These are phyloP conservation scores for Allacma fusca DNA, from an alignment of 2,888 invertebrate genomes.

Conservation along the genomic window DNA sequence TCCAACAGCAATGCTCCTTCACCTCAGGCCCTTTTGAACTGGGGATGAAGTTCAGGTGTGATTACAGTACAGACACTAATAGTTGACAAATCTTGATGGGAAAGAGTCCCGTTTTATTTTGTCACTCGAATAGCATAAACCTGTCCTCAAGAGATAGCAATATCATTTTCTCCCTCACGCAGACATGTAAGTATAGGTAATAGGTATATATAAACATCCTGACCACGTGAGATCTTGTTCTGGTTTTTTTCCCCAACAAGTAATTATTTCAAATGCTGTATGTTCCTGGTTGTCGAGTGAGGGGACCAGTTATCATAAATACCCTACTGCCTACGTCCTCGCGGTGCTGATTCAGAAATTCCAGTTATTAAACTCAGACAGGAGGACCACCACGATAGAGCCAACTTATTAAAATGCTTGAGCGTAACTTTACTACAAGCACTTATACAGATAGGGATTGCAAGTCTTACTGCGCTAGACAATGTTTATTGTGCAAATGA, in stretches of 20 bases:
- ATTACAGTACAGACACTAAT: no score
- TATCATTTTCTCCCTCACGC: no score
- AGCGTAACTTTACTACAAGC: background rate
- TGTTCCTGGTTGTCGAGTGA: background rate
- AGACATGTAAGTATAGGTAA: no score
- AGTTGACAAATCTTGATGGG: no score
- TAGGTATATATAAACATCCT: no score
- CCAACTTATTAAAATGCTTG: slow-evolving; percentile 24
- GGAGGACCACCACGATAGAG: background rate
- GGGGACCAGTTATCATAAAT: slow-evolving; percentile 8
- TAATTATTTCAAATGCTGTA: background rate
- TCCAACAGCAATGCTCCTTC: no score
- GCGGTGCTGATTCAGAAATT: background rate
- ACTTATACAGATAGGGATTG: background rate
- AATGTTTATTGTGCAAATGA: slow-evolving; percentile 1
- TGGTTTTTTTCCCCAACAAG: background rate
- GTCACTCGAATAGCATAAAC: no score
- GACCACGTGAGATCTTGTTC: background rate
- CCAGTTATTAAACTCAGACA: background rate
- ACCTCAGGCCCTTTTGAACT: no score
- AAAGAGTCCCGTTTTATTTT: no score
- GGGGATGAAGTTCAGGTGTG: no score
- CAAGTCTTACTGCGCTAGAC: background rate
- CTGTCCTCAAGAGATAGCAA: no score
- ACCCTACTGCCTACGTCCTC: slow-evolving; percentile 2